Conservation (phyloP, 2,113 vertebrate species). For the Micronisus gabar region DNA sequence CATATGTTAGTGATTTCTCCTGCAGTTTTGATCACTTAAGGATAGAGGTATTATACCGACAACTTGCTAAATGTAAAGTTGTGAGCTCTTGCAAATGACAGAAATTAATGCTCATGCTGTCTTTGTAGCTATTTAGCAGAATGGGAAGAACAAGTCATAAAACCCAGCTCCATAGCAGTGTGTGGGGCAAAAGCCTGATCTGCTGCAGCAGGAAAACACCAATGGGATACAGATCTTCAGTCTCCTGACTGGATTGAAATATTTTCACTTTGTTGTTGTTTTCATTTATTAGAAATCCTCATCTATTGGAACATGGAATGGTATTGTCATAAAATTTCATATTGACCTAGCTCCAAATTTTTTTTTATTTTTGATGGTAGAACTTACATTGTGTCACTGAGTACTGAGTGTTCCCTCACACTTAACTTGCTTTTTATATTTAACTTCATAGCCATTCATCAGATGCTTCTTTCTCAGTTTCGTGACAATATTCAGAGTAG, state of each 20-base stretch:
- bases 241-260: neutral
- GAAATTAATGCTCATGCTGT: neutral
- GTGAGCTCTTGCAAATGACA: neutral
- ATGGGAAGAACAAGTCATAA: neutral
- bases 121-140: neutral
- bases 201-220: neutral
- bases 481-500: neutral
- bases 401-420: neutral
- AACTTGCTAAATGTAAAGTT: neutral
- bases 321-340: neutral
- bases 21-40: neutral
- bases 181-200: neutral
- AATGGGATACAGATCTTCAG: neutral
- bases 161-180: neutral
- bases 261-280: neutral
- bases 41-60: neutral
- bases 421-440: neutral
- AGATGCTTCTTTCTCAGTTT: neutral
- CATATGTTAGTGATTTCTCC: neutral
- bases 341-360: neutral
- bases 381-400: neutral
- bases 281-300: neutral
- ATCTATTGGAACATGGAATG: neutral
- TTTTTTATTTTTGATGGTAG: neutral
- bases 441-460: neutral